Percentiles rank a stretch among this genome's conserved stretches.
These are phyloP conservation scores for Bombus huntii DNA, from an alignment of 1,140 invertebrate genomes.

Conservation along the genomic window DNA sequence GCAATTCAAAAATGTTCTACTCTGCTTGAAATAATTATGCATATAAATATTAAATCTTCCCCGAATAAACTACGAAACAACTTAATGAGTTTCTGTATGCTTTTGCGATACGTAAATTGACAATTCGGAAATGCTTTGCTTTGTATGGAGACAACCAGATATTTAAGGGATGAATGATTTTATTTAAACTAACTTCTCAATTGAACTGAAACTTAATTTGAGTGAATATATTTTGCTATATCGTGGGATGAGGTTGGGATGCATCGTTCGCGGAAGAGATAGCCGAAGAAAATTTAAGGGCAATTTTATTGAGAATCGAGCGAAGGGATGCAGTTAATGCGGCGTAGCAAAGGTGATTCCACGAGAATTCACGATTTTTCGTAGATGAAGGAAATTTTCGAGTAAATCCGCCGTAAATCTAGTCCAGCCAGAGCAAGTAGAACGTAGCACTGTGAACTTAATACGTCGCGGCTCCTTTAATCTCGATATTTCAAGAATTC, in stretches of 20 bases:
- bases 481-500: constrained; percentile 24
- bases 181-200: not conserved
- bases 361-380: not conserved
- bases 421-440: not conserved
- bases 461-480: constrained; percentile 22
- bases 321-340: not conserved
- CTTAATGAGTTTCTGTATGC: not conserved
- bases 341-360: not conserved
- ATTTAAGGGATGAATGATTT: no score
- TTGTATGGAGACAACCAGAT: not conserved
- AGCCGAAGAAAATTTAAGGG: not conserved
- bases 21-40: not conserved
- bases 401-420: constrained; percentile 4
- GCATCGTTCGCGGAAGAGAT: not conserved
- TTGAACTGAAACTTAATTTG: not conserved
- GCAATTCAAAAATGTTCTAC: not conserved
- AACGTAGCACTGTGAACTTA: constrained; percentile 8
- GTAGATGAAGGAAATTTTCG: not conserved
- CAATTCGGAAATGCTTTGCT: not conserved
- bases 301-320: not conserved
- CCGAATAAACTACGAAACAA: not conserved
- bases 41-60: not conserved
- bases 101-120: not conserved
- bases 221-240: no score
- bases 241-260: not conserved